Evolutionary conservation across 2,113 vertebrate species (phyloP), one percentile per base, ranked within the genome.

Genomic region (Percina caprodes): DNA sequence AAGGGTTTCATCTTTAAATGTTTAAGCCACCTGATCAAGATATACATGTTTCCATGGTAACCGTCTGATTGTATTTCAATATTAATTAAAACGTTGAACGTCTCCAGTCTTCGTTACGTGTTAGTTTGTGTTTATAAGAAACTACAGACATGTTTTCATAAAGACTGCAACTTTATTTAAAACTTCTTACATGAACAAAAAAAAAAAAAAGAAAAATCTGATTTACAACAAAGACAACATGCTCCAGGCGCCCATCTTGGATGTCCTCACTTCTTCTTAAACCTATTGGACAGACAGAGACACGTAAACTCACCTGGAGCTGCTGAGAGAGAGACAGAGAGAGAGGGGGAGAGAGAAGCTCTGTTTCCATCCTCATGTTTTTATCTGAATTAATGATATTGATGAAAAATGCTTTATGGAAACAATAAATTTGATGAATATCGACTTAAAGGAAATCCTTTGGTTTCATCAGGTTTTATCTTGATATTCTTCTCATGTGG

Each of bases 211-310:
- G n/a, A n/a, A n/a, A n/a, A n/a, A n/a, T n/a, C n/a, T n/a, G n/a
- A n/a, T n/a, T n/a, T n/a, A n/a, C n/a, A n/a, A n/a, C n/a, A n/a
- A n/a, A n/a, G n/a, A n/a, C n/a, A n/a, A n/a, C n/a, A n/a, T n/a
- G 66, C 7, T 6, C 7, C 13, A 7, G 69, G 8, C 0, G 1
- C 19, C 49, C 58, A 66, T 68, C 49, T 72, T 61, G 51, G 45
- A 12, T 18, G 15, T 54, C 21, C 18, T 80, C 75, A 78, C 69
- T 89, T 88, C 80, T 80, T 92, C 80, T 77, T 92, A 74, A 85
- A 93, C 79, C 92, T 93, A 77, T 48, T 2, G 11, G 58, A 80
- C 8, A 54, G 6, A 35, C 2, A 35, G 33, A 35, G 33, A 35
- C 33, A 35, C 6, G 33, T 35, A 35, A 35, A 35, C 33, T 35